phyloP scores from a whole-genome alignment of 2,797 vertebrate species.

The Gadopsis marmoratus region DNA sequence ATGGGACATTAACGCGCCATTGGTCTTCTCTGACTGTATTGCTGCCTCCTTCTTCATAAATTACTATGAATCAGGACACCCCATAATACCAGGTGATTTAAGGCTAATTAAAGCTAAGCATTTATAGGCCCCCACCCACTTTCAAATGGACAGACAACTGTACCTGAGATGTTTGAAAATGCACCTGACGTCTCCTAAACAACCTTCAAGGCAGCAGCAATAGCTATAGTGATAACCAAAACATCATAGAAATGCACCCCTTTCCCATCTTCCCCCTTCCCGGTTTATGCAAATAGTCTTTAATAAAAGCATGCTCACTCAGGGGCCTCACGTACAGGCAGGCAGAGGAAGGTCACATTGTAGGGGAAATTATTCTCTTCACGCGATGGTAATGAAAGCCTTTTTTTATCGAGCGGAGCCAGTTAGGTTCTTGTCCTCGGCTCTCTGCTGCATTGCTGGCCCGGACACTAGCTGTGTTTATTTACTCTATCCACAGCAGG shows the following conservation, averaged over 20 bases:
- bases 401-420: slow-evolving; percentile 64
- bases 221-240: slow-evolving; percentile 65
- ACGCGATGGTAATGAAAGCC: slow-evolving; percentile 77
- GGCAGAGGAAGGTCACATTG: slow-evolving; percentile 82
- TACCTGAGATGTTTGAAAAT: slow-evolving; percentile 65
- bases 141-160: slow-evolving; percentile 55
- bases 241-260: slow-evolving; percentile 71
- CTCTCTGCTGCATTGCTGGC: slow-evolving; percentile 64
- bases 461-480: slow-evolving; percentile 65
- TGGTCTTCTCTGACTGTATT: slow-evolving; percentile 73
- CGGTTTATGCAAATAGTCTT: slow-evolving; percentile 79
- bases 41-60: slow-evolving; percentile 67
- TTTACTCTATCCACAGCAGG: slow-evolving; percentile 66
- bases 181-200: slow-evolving; percentile 58
- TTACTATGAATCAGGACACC: slow-evolving; percentile 77
- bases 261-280: slow-evolving; percentile 44
- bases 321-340: slow-evolving; percentile 76
- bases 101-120: slow-evolving; percentile 74
- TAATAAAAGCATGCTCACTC: slow-evolving; percentile 81
- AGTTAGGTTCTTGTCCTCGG: slow-evolving; percentile 70
- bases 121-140: slow-evolving; percentile 58
- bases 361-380: slow-evolving; percentile 81
- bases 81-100: slow-evolving; percentile 74
- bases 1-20: slow-evolving; percentile 82
- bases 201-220: slow-evolving; percentile 63